Percentiles rank a stretch among this genome's conserved stretches.
Evolutionary conservation across 2,797 vertebrate species (phyloP).

Genomic region (Gephyroberyx darwinii): DNA sequence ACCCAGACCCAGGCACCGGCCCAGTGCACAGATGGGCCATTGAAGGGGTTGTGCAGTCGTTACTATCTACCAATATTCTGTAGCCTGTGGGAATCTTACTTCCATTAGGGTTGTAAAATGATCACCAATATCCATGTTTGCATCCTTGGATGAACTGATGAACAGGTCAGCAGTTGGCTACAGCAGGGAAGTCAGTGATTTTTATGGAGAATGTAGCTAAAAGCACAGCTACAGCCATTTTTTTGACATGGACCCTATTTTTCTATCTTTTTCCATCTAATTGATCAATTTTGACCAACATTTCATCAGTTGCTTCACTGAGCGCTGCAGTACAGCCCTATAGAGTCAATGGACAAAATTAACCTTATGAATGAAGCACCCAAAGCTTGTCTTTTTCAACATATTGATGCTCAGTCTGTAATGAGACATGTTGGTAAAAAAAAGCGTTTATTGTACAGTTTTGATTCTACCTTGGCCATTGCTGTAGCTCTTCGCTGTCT

Average conservation of each 20-base stretch:
- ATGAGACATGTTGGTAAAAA: too few relatives aligned
- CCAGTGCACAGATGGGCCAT: neutral
- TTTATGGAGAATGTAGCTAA: constrained; percentile 1
- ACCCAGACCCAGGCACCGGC: constrained; percentile 37
- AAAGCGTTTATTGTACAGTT: too few relatives aligned
- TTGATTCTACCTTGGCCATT: too few relatives aligned
- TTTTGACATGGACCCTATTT: neutral
- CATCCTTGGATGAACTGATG: neutral
- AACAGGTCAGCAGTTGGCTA: constrained; percentile 3
- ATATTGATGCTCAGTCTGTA: too few relatives aligned
- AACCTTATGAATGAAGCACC: neutral
- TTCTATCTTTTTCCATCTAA: neutral
- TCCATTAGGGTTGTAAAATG: neutral
- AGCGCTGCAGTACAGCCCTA: neutral
- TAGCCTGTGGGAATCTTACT: constrained; percentile 15
- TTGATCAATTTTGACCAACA: neutral
- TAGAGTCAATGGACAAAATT: neutral
- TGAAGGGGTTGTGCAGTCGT: constrained; percentile 11
- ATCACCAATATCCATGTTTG: neutral
- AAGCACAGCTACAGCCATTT: constrained; percentile 19
- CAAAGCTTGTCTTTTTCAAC: neutral
- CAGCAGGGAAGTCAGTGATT: constrained; percentile 1
- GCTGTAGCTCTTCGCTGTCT: too few relatives aligned
- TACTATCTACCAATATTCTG: neutral
- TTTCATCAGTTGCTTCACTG: neutral